These are phyloP conservation scores for Lysiphlebus fabarum DNA, from an alignment of 1,140 invertebrate species.

Conservation along the genomic window DNA sequence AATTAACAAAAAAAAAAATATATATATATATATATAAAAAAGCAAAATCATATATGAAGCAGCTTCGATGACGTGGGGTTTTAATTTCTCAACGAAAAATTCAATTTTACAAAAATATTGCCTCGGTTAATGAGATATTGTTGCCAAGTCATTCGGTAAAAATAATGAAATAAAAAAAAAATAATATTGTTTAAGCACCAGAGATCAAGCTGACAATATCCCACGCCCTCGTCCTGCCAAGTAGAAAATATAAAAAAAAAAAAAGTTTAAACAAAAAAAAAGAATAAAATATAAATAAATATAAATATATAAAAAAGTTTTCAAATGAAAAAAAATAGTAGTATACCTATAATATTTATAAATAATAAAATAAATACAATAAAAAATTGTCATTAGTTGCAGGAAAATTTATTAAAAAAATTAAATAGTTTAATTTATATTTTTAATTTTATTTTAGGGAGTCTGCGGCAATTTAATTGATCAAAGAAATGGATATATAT, in stretches of 20 bases:
- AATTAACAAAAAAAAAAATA: too few species aligned
- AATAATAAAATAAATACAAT: background rate
- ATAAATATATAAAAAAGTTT: background rate
- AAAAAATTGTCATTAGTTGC: too few species aligned
- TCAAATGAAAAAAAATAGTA: background rate
- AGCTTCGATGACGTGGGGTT: too few species aligned
- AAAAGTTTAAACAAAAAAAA: background rate
- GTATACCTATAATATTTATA: background rate
- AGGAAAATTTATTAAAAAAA: too few species aligned
- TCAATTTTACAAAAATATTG: conserved; percentile 43
- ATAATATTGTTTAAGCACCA: background rate
- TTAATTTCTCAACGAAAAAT: conserved; percentile 37
- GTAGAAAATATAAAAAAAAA: background rate
- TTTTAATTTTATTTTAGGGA: conserved; percentile 3
- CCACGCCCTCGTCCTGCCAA: conserved; percentile 12
- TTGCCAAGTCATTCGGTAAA: conserved; percentile 31
- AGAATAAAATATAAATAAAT: background rate
- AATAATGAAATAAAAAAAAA: conserved; percentile 4
- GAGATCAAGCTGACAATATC: background rate
- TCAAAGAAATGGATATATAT: conserved; percentile 12
- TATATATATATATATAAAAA: too few species aligned
- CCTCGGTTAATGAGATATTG: conserved; percentile 37
- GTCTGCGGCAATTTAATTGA: conserved; percentile 7
- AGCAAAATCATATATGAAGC: too few species aligned
- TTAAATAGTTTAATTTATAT: background rate